Base-by-base conservation (phyloP, 2,797 vertebrate species). In the Nasua narica region DNA sequence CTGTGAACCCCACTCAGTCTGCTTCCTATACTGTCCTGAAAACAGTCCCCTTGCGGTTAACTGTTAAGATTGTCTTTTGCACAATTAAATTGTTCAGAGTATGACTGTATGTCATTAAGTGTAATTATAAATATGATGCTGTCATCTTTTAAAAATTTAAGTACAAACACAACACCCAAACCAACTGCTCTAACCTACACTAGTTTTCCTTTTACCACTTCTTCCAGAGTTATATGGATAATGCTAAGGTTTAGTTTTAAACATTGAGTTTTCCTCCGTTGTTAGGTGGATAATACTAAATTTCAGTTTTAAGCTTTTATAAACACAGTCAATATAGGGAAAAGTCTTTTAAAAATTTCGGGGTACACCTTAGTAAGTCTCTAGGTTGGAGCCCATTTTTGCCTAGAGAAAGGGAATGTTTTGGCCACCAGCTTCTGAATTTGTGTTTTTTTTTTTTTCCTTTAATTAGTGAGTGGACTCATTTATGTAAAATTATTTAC, bases 51-150 rank as follows among this genome's bases (percentile, higher is more conserved):
- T 79, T 27, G 82, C 90, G 46, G 87, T 87, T 60, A 74, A 52
- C 48, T 67, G 72, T 72, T 23, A 48, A 58, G 43, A 3, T 88
- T 95, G 84, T 86, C 70, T 92, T 90, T 78, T 87, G 54, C 43
- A 74, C 35, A 78, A 7, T 93, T 69, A 72, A 94, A 65, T 93
- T 93, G 69, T 94, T 94, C 35, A 50, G 54, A 56, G 16, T 96
- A 40, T 77, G 90, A 94, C 81, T 95, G 67, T 76, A 46, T 77
- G 81, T 91, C 79, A n/a, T 87, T 91, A 81, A 79, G 48, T 95
- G 23, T 93, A 89, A 82, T 35, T 94, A 19, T 90, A 86, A 70
- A 21, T 70, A 84, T 62, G 87, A 83, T 25, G 72, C 19, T 94
- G 10, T 86, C 13, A 35, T 40, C 72, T 77, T 92, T 81, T 65